Percentiles rank a stretch among this genome's conserved stretches.
phyloP scores from a whole-genome alignment of 2,888 invertebrate species.

The Eumerus sabulonum region DNA sequence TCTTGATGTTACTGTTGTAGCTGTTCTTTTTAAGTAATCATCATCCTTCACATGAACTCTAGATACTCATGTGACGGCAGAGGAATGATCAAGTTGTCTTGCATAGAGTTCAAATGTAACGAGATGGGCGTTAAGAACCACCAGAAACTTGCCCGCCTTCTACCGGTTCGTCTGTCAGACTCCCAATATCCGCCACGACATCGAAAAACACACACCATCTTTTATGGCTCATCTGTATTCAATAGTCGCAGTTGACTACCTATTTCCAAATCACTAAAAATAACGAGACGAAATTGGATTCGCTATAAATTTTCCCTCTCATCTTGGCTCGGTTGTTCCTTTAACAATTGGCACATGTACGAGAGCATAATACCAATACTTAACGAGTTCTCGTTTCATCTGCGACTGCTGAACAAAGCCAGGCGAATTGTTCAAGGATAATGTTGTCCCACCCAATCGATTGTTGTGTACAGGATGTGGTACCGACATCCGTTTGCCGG shows the following conservation, averaged over 20 bases:
- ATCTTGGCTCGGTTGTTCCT: neutral
- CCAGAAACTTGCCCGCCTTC: conserved; percentile 5
- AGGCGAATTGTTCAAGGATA: conserved; percentile 27
- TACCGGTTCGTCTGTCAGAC: neutral
- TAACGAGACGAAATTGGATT: conserved; percentile 53
- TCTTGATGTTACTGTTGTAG: neutral
- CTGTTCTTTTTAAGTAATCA: conserved; percentile 37
- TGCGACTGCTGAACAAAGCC: conserved; percentile 18
- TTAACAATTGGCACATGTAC: conserved; percentile 44
- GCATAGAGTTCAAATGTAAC: conserved; percentile 8
- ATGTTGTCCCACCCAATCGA: conserved; percentile 25
- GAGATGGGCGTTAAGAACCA: conserved; percentile 14
- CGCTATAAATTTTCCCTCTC: conserved; percentile 31
- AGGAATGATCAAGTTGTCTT: conserved; percentile 27
- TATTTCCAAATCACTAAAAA: conserved; percentile 58
- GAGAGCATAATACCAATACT: conserved; percentile 42
- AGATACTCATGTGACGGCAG: conserved; percentile 5
- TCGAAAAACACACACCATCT: conserved; percentile 11
- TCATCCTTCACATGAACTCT: conserved; percentile 14
- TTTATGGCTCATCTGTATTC: conserved; percentile 57
- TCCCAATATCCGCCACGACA: neutral
- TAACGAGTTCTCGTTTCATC: conserved; percentile 35
- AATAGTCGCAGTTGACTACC: conserved; percentile 52
- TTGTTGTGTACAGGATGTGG: conserved; percentile 26
- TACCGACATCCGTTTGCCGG: conserved; percentile 6